Evolutionary conservation across 2,113 vertebrate genomes (phyloP).

Genomic region (Antennarius striatus): DNA sequence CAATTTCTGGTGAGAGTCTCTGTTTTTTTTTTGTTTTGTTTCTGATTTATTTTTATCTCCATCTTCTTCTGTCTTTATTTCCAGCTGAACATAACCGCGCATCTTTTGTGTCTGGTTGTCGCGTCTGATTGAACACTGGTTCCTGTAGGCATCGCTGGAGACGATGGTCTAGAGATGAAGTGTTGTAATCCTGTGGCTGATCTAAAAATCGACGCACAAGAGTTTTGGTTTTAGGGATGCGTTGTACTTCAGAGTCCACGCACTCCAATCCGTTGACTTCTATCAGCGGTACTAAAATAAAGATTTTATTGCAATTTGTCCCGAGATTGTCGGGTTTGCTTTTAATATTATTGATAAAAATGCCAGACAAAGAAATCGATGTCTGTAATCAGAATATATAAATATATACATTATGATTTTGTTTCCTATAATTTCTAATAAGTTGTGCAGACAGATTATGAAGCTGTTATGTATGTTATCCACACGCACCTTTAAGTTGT

Average conservation of each 20-base stretch:
- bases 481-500: constrained; percentile 20
- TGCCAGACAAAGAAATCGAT: neutral
- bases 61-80: neutral
- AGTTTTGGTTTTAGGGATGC: constrained; percentile 26
- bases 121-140: constrained; percentile 1
- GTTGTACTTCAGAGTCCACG: constrained; percentile 17
- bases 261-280: constrained; percentile 17
- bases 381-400: neutral
- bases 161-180: too few relatives aligned
- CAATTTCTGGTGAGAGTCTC: constrained; percentile 61
- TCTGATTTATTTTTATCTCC: too few relatives aligned
- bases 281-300: neutral
- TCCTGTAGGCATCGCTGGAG: too few relatives aligned
- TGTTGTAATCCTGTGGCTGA: too few relatives aligned
- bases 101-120: constrained; percentile 15
- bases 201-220: constrained; percentile 2
- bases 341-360: neutral
- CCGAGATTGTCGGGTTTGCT: neutral
- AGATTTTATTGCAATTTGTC: neutral
- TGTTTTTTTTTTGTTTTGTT: neutral
- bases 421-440: neutral
- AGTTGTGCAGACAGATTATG: constrained; percentile 18
- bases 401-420: constrained; percentile 32
- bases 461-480: neutral
- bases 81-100: neutral